Base-by-base conservation (phyloP, 2,888 invertebrate genomes). In the Cryptophagus acutangulus region DNA sequence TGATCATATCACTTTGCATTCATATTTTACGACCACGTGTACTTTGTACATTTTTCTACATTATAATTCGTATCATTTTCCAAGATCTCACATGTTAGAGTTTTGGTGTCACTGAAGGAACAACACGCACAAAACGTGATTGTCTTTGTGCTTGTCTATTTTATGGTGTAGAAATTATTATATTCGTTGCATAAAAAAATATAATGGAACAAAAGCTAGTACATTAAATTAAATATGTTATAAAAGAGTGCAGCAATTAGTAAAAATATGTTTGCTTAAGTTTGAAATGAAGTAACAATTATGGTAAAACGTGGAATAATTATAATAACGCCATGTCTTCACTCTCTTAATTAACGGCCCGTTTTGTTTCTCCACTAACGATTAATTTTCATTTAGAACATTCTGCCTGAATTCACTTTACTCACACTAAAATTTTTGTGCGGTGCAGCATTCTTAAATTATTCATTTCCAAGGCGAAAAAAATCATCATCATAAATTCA, bases 301-400 rank as follows among this genome's bases (percentile, higher is more conserved):
- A 41, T 39, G 43, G 52, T 33, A 36, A 49, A 50, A 48, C 48
- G 51, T 48, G 48, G 44, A 48, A 51, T 50, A 50, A 55, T 57
- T 55, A 55, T 49, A 51, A 50, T 53, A 54, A 51, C 48, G 51
- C 41, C 49, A 6, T 20, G 51, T 57, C 57, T 57, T 55, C 51
- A 39, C 51, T 46, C 44, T 43, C 38, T 46, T 44, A n/a, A n/a
- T n/a, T n/a, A n/a, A n/a, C n/a, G n/a, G n/a, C n/a, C n/a, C n/a
- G n/a, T n/a, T n/a, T n/a, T n/a, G n/a, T n/a, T n/a, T n/a, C n/a
- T n/a, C n/a, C n/a, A n/a, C n/a, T n/a, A n/a, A n/a, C n/a, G n/a
- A n/a, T n/a, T n/a, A n/a, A n/a, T n/a, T n/a, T n/a, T n/a, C n/a
- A n/a, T n/a, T n/a, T n/a, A n/a, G n/a, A n/a, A n/a, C n/a, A n/a